Base-by-base conservation (phyloP, 2,888 invertebrate genomes). In the Ashinkailepas kermadecensis region DNA sequence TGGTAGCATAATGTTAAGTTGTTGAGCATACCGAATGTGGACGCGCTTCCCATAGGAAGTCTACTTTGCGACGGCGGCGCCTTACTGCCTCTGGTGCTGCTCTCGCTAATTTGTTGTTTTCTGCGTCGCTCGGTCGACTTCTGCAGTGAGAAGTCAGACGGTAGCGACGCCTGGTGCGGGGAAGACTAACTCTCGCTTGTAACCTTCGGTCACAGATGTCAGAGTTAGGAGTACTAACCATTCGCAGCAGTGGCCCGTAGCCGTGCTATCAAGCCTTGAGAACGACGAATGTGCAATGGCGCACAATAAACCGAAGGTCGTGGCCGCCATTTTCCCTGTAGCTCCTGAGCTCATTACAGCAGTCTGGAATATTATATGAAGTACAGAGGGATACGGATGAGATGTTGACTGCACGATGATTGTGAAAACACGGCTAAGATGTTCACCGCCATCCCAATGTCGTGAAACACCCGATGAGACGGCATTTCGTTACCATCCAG, bases 121-220 rank as follows among this genome's bases (percentile, higher is more conserved):
- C 54, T 54, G 56, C 74, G 74, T n/a, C 74, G 74, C 74, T 74
- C 74, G 56, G 54, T 74, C 74, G 74, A 10, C 74, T 74, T 74
- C 74, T 74, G 74, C 74, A 54, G 74, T 11, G 74, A 74, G 74
- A 74, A 74, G 74, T 39, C 74, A 1, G 74, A 56, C 74, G 54
- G 74, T 9, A 74, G 74, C 74, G 74, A 21, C 74, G 74, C 56
- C 74, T 56, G 74, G 74, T 74, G 74, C 18, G 74, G 74, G 74
- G 56, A 9, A 56, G 21, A 74, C 74, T 74, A 74, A 74, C 74
- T 74, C 74, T 74, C 74, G 74, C 74, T 74, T 74, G 74, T 74
- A 74, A 74, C 74, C 74, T 74, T 56, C 15, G 74, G 74, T 74
- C 74, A 74, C 74, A 74, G 74, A 18, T 74, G 74, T 21, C 74